These are phyloP conservation scores for Pseudobourletiella spinata DNA, from an alignment of 1,140 invertebrate genomes.

Conservation along the genomic window DNA sequence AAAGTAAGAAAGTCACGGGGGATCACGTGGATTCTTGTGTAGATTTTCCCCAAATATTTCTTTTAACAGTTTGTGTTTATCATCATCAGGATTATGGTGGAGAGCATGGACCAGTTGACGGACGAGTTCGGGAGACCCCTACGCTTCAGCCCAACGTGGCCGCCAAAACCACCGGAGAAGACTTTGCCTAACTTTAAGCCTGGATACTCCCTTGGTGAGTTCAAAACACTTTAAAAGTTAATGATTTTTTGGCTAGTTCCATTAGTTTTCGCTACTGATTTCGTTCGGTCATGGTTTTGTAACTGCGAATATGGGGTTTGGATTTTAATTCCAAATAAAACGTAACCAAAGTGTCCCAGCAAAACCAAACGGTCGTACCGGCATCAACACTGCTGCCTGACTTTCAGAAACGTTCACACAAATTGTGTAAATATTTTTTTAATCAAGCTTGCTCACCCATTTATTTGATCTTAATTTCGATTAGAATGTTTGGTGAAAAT, in stretches of 20 bases:
- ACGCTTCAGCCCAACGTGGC: background rate
- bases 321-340: background rate
- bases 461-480: background rate
- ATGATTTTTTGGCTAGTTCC: background rate
- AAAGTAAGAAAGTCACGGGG: no score
- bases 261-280: background rate
- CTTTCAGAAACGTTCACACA: background rate
- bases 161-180: background rate
- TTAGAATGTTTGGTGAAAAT: background rate
- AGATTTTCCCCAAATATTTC: no score
- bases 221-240: background rate
- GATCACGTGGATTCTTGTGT: no score
- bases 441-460: background rate
- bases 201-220: background rate
- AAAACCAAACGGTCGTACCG: no score
- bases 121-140: background rate
- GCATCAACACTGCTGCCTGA: background rate
- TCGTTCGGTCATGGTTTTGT: background rate
- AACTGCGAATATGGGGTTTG: background rate
- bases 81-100: background rate
- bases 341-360: background rate
- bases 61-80: no score
- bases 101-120: background rate
- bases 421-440: background rate
- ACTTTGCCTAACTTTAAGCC: background rate